These are phyloP conservation scores for Xiphophorus maculatus DNA, from an alignment of 2,113 vertebrate genomes.

Conservation along the genomic window DNA sequence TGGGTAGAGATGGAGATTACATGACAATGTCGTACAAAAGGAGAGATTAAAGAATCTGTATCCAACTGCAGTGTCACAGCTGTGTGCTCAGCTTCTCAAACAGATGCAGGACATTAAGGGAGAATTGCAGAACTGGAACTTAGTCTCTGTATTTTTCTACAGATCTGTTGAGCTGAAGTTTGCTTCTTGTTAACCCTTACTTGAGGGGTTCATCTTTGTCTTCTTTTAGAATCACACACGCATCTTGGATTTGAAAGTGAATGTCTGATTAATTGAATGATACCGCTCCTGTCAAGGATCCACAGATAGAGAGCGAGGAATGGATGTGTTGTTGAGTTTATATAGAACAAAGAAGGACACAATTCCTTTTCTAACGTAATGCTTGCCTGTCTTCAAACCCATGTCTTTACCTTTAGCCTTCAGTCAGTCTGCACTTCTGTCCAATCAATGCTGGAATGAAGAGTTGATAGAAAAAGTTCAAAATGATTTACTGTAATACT, in stretches of 20 bases:
- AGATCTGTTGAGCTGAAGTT: slow-evolving; percentile 51
- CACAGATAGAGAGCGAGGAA: slow-evolving; percentile 42
- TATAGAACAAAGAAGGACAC: slow-evolving; percentile 42
- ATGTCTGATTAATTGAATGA: slow-evolving; percentile 38
- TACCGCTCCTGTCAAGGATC: slow-evolving; percentile 48
- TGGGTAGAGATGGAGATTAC: slow-evolving; percentile 71
- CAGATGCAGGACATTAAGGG: slow-evolving; percentile 54
- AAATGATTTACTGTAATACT: not conserved
- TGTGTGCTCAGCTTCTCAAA: slow-evolving; percentile 68
- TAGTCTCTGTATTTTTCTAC: slow-evolving; percentile 23
- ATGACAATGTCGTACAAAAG: slow-evolving; percentile 68
- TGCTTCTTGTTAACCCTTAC: slow-evolving; percentile 54
- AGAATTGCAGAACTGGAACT: slow-evolving; percentile 17
- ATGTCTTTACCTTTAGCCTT: slow-evolving; percentile 13
- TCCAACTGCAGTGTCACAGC: slow-evolving; percentile 59
- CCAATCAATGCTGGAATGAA: not conserved
- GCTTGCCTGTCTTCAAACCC: slow-evolving; percentile 17
- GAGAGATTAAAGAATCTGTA: slow-evolving; percentile 73
- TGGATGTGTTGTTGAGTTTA: slow-evolving; percentile 56
- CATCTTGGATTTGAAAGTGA: slow-evolving; percentile 21
- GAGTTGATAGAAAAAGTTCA: too few species aligned
- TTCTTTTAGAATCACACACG: not conserved
- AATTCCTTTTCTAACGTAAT: slow-evolving; percentile 33
- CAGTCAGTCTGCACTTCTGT: slow-evolving; percentile 6
- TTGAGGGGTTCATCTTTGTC: slow-evolving; percentile 11